Base-by-base conservation (phyloP, 1,140 invertebrate species). In the Drosophila subobscura region DNA sequence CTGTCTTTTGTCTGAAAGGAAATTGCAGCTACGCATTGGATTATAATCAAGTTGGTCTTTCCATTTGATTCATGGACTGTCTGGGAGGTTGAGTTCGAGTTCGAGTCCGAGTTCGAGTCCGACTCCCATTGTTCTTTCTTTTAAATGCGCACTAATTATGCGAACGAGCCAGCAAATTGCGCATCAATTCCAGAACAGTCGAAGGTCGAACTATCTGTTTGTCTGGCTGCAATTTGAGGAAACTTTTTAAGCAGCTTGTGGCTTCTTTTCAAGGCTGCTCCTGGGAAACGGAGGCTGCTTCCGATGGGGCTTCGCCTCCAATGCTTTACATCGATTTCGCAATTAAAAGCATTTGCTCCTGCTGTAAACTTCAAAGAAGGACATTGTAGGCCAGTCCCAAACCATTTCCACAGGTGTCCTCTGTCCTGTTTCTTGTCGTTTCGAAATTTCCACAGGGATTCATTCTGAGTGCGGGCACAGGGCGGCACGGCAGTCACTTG, bases 121-220 rank as follows among this genome's bases (percentile, higher is more conserved):
- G 16, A 20, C 16, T 20, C 16, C 16, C 25, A 70, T 70, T 72
- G 55, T 72, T 72, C 55, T 60, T 44, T 53, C 49, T 52, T 55
- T 58, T 57, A 74, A 73, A 65, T 79, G 60, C 79, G 65, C 57
- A 84, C 79, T 79, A 72, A 84, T 67, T 72, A 84, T 58, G 45
- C 46, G 46, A 47, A 37, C 10, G 14, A 45, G 51, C 4, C 61
- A 54, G 57, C 61, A 70, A 78, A 75, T 78, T 78, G 70, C 72
- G 75, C 75, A 72, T 59, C 54, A 75, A 63, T 84, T 54, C 56
- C 56, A 20, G 0, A 61, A 40, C 54, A 33, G 53, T 20, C 40
- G 60, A 86, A 80, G 77, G 73, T 71, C 72, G 70, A 58, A 52
- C 14, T 52, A 53, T 29, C 33, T 50, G 14, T 52, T 56, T 25